Percentiles rank a stretch among this genome's conserved stretches.
Evolutionary conservation across 2,888 invertebrate species (phyloP).

Genomic region (Rugalucina vietnamica): DNA sequence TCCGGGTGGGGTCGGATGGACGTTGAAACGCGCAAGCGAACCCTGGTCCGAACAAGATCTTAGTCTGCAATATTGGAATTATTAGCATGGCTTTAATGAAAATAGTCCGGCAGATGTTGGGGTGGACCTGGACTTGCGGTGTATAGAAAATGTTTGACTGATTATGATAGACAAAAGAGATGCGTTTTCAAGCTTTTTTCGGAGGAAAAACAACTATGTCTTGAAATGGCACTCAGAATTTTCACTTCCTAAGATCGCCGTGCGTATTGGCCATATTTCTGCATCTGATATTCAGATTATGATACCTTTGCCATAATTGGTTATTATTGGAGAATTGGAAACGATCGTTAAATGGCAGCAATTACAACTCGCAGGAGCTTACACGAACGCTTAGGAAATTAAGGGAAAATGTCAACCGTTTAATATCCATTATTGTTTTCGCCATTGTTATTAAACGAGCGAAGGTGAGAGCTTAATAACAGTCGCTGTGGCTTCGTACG

Average conservation of each 20-base stretch:
- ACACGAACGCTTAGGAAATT: constrained; percentile 41
- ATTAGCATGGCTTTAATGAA: no score
- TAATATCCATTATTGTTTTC: constrained; percentile 24
- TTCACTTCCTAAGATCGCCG: not conserved
- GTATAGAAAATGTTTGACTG: no score
- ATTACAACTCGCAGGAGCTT: constrained; percentile 32
- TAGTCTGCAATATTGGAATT: no score
- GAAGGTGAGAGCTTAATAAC: constrained; percentile 36
- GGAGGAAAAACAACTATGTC: not conserved
- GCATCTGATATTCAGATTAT: not conserved
- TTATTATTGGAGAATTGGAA: constrained; percentile 38
- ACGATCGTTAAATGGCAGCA: constrained; percentile 48
- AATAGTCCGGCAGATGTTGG: no score
- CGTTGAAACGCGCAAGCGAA: no score
- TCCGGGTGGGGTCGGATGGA: no score
- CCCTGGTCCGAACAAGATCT: no score
- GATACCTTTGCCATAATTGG: not conserved
- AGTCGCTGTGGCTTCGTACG: not conserved
- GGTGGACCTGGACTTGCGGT: no score
- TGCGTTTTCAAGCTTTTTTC: no score
- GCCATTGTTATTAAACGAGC: constrained; percentile 28
- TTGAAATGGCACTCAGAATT: not conserved
- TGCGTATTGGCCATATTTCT: not conserved
- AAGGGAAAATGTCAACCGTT: constrained; percentile 53
- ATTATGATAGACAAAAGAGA: no score